Evolutionary conservation across 2,888 invertebrate genomes (phyloP).

Genomic region (Lithophane socia): DNA sequence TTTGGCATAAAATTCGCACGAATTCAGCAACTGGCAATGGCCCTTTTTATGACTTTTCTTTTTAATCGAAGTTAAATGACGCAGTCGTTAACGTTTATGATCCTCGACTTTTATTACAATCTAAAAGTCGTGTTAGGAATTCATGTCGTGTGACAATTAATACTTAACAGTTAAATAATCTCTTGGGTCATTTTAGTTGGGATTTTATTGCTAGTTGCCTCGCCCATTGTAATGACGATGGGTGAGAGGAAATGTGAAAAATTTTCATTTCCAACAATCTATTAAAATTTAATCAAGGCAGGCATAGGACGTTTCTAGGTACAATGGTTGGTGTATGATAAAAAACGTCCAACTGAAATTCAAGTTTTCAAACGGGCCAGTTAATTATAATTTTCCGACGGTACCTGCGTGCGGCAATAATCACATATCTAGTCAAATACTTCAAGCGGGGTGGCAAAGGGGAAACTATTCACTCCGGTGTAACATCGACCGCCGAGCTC

Average conservation of each 20-base stretch:
- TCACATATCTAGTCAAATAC: constrained; percentile 62
- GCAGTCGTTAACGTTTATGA: constrained; percentile 68
- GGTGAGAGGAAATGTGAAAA: background rate
- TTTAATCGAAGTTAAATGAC: constrained; percentile 70
- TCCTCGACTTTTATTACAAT: constrained; percentile 65
- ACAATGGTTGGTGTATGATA: background rate
- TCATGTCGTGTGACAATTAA: constrained; percentile 63
- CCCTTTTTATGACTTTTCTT: constrained; percentile 67
- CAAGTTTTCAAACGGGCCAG: constrained; percentile 2
- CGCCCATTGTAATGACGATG: background rate
- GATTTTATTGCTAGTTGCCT: constrained; percentile 25
- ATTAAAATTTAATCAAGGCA: background rate
- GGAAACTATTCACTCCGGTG: constrained; percentile 70
- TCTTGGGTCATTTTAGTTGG: constrained; percentile 33
- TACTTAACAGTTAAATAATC: constrained; percentile 46
- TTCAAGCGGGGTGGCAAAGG: constrained; percentile 53
- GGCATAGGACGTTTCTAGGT: background rate
- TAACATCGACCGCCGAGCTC: constrained; percentile 67
- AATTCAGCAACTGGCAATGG: constrained; percentile 62
- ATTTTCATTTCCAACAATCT: background rate
- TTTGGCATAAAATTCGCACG: constrained; percentile 58
- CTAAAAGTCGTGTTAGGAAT: constrained; percentile 63
- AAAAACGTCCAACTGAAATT: background rate
- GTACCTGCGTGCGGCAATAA: constrained; percentile 51
- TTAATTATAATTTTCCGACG: constrained; percentile 26